These are phyloP conservation scores for Onychorhynchus coronatus DNA, from an alignment of 2,113 vertebrate species.

Conservation along the genomic window DNA sequence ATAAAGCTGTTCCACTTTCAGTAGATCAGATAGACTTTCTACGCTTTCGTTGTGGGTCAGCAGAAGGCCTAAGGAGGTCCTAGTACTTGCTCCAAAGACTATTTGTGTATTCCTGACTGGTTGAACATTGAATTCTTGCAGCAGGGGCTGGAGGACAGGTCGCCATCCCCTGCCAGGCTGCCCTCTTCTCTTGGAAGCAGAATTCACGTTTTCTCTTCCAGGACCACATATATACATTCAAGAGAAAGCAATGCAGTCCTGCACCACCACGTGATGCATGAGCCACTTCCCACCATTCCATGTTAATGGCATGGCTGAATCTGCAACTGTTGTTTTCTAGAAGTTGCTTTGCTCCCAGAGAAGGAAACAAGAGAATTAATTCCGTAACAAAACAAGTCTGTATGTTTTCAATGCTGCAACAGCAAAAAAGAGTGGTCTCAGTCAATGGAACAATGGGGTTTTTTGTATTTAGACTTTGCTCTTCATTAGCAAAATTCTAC, in stretches of 20 bases:
- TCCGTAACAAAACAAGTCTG: not conserved
- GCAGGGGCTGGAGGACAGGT: not conserved
- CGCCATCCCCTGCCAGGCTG: not conserved
- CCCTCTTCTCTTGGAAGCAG: not conserved
- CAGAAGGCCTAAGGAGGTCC: not conserved
- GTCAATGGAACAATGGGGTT: not conserved
- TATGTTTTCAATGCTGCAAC: not conserved
- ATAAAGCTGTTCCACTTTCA: not conserved
- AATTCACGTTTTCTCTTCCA: not conserved
- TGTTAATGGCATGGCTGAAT: not conserved
- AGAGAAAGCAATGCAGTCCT: not conserved
- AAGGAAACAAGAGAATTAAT: not conserved
- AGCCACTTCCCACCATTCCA: not conserved
- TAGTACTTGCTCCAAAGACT: not conserved
- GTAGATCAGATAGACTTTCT: not conserved
- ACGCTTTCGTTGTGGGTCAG: not conserved
- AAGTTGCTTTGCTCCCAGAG: not conserved
- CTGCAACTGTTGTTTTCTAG: not conserved
- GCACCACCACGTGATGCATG: too few relatives aligned
- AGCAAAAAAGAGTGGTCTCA: not conserved
- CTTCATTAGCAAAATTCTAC: not conserved
- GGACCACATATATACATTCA: not conserved
- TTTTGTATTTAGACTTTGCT: not conserved
- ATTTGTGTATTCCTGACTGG: not conserved
- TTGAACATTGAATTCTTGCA: not conserved